Evolutionary conservation across 2,113 vertebrate genomes (phyloP), one percentile per base, ranked within the genome.

Genomic region (Takifugu bimaculatus): DNA sequence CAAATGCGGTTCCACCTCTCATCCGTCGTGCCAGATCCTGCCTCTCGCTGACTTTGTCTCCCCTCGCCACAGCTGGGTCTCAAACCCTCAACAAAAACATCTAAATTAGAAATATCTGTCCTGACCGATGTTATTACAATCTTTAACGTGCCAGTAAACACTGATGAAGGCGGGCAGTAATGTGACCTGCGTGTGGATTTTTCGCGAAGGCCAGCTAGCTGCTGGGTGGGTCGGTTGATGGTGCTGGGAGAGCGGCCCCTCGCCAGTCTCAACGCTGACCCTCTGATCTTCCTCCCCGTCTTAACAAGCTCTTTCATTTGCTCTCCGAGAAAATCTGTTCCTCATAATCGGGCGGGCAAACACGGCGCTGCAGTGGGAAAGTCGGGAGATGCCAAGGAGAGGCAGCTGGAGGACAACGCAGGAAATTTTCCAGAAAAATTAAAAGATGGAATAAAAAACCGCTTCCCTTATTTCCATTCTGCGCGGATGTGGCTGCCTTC

Each of bases 281-380:
- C 91, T 92, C 90, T 91, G 90, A 91, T 93, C 93, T 45, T 45
- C 50, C 20, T 72, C 55, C 28, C 60, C 27, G 28, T 64, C 53
- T 58, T 82, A 93, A 94, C 92, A 91, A 93, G 92, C 84, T 90
- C 94, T 95, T 96, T 94, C 93, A 95, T 95, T 97, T 96, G 91
- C 92, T 94, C 89, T 91, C 84, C 90, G 92, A 94, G 92, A 94
- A 98, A 98, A 94, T 96, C 94, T 98, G 94, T 91, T 96, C 92
- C 94, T 95, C 90, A 94, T 97, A 93, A 95, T 92, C 77, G 85
- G 56, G 68, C 79, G 86, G 54, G 68, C 66, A 80, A 65, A 78
- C 77, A 75, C 65, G 66, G 68, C 74, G 60, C 61, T 72, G 56
- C 81, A 82, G 84, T 78, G 75, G 79, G 70, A 79, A 79, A 75